Base-by-base conservation (phyloP, 2,888 invertebrate species). In the Monopis laevigella region DNA sequence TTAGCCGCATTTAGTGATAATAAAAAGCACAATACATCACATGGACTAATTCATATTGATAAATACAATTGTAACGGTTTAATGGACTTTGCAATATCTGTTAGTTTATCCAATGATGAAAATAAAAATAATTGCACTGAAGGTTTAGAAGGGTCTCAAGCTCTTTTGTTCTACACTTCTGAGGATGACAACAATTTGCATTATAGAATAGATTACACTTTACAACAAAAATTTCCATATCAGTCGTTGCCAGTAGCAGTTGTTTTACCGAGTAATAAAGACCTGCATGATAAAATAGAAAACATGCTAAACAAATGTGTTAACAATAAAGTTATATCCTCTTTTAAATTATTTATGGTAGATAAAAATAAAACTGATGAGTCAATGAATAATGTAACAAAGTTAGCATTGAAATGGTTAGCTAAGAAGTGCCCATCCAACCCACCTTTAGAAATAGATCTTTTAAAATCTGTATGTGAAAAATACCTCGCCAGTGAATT, bases 401-500 rank as follows among this genome's bases (percentile, higher is more conserved):
- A 68, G 58, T 62, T 56, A 42, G 73, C 74, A 14, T 54, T 80
- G 43, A 75, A 66, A 52, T 85, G 82, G 72, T 59, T 82, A 50
- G 82, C 81, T n/a, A 78, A 70, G 52, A 78, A 68, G 49, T 73
- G 59, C 45, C 77, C 82, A 35, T 64, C 65, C 46, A 66, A 63
- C 16, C 84, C 84, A 30, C 70, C 77, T 0, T 53, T 88, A 27
- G 83, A 86, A 69, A 80, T 88, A 54, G 82, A 86, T 55, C 68
- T 70, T 28, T 55, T 87, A 7, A 69, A 78, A 45, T 75, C 80
- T 2, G 84, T 86, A 50, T 65, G 88, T 42, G 65, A 82, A 42
- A 66, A 75, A 40, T 78, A 84, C 49, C 62, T 88, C 8, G 85
- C 85, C 3, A 82, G 83, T 43, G 87, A 86, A 62, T 72, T 88